Conservation (phyloP, 2,797 vertebrate genomes). For the Lagodon rhomboides region DNA sequence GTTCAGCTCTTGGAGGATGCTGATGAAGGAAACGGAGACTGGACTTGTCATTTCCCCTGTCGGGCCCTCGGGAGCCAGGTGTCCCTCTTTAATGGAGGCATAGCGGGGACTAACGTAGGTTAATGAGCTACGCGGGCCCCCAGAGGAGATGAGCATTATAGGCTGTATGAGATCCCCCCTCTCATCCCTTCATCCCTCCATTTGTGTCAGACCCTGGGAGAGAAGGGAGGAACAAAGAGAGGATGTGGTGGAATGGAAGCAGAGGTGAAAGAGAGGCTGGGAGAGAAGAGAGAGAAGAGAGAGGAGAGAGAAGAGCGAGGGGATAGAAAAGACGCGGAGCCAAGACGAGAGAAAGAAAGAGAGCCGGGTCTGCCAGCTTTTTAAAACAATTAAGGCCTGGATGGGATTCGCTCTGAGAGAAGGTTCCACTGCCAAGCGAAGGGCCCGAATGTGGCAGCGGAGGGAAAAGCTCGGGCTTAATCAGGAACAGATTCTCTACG, state of each 20-base stretch:
- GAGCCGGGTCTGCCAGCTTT: conserved; percentile 65
- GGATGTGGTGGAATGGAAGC: conserved; percentile 52
- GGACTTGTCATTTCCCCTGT: conserved; percentile 70
- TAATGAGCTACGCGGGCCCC: conserved; percentile 83
- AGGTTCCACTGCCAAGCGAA: conserved; percentile 62
- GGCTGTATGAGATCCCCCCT: conserved; percentile 77
- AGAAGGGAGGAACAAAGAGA: conserved; percentile 65
- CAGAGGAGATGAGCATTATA: conserved; percentile 77
- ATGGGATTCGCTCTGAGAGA: conserved; percentile 61
- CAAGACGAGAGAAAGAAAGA: too few species aligned
- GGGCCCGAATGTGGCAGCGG: conserved; percentile 68
- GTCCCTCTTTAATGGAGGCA: conserved; percentile 80
- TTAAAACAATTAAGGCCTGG: conserved; percentile 80
- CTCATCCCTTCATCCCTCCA: conserved; percentile 79
- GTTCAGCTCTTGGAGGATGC: conserved; percentile 37
- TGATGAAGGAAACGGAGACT: conserved; percentile 69
- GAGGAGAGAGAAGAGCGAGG: neutral
- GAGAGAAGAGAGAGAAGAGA: conserved; percentile 22
- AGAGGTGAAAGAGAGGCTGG: conserved; percentile 43
- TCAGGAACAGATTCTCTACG: conserved; percentile 80
- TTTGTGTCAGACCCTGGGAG: conserved; percentile 79
- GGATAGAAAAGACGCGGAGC: conserved; percentile 26
- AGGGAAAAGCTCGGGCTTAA: conserved; percentile 76
- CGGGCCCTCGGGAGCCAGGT: conserved; percentile 77
- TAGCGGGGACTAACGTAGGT: conserved; percentile 78